Percentiles rank a stretch among this genome's conserved stretches.
These are phyloP conservation scores for Cricetomys ansorgei DNA, from an alignment of 2,113 vertebrate species.

Conservation along the genomic window DNA sequence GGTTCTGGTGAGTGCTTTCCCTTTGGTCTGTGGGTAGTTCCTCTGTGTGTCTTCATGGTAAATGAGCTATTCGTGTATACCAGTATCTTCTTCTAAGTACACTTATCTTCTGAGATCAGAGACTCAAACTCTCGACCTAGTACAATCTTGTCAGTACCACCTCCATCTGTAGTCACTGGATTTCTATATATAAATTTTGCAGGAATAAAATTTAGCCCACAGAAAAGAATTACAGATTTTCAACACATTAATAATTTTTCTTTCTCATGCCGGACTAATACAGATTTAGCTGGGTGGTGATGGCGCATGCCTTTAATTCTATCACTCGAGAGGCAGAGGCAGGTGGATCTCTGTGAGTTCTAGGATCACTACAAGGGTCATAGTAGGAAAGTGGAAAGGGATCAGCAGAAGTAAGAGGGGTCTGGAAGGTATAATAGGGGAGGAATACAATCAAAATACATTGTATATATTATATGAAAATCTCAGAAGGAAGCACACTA, in stretches of 20 bases:
- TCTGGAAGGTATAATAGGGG: neutral
- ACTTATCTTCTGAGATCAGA: neutral
- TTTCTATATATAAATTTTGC: neutral
- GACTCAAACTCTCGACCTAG: neutral
- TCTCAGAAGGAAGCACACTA: neutral
- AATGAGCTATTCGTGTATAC: neutral
- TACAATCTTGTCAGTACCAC: neutral
- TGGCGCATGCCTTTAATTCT: too few relatives aligned
- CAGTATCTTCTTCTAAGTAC: neutral
- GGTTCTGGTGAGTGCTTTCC: neutral
- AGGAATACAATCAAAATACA: neutral
- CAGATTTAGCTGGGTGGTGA: too few relatives aligned
- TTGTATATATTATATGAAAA: too few relatives aligned
- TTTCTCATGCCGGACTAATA: neutral
- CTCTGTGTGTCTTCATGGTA: neutral
- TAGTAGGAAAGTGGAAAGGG: neutral
- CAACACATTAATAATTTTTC: neutral
- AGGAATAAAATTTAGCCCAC: neutral
- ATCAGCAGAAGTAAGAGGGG: neutral
- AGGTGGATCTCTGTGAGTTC: too few relatives aligned
- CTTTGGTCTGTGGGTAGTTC: neutral
- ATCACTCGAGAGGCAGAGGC: too few relatives aligned
- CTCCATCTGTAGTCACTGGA: neutral
- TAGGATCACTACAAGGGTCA: too few relatives aligned
- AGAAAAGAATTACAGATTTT: neutral